These are phyloP conservation scores for Tricholauxania praeusta DNA, from an alignment of 2,888 invertebrate species.

Conservation along the genomic window DNA sequence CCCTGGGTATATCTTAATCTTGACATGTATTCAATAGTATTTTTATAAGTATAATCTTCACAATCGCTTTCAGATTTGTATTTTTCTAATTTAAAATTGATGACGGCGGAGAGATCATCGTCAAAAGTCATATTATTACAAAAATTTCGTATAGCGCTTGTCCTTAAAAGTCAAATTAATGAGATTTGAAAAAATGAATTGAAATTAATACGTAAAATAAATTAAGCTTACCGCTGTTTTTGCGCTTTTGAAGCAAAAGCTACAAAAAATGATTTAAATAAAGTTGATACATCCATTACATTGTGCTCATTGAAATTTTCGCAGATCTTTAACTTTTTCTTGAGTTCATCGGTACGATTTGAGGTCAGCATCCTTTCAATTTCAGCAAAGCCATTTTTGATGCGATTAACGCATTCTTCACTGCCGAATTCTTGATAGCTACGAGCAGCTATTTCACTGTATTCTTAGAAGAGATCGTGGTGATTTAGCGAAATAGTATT, in stretches of 20 bases:
- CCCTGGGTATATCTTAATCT: too few species aligned
- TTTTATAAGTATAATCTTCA: too few species aligned
- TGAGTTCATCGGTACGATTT: slow-evolving; percentile 56
- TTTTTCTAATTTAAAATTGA: slow-evolving; percentile 48
- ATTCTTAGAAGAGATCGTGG: slow-evolving; percentile 50
- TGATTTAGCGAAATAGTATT: too few species aligned
- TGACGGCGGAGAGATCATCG: slow-evolving; percentile 58
- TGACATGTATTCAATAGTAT: too few species aligned
- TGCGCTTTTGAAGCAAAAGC: slow-evolving; percentile 52
- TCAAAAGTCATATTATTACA: slow-evolving; percentile 53
- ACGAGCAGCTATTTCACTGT: slow-evolving; percentile 62
- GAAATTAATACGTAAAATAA: too few species aligned
- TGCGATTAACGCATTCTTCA: slow-evolving; percentile 60
- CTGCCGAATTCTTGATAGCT: slow-evolving; percentile 60
- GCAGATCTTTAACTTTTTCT: slow-evolving; percentile 62
- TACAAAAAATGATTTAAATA: slow-evolving; percentile 61
- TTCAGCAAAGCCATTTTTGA: slow-evolving; percentile 60
- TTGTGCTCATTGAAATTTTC: slow-evolving; percentile 57
- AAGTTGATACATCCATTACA: slow-evolving; percentile 60
- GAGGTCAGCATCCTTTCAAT: slow-evolving; percentile 57
- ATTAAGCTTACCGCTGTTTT: slow-evolving; percentile 55
- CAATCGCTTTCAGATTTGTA: too few species aligned
- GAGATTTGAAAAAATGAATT: too few species aligned
- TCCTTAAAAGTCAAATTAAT: slow-evolving; percentile 42
- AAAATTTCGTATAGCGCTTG: slow-evolving; percentile 48